Percentiles rank a stretch among this genome's conserved stretches.
These are phyloP conservation scores for Ectemnius continuus DNA, from an alignment of 2,888 invertebrate genomes.

Conservation along the genomic window DNA sequence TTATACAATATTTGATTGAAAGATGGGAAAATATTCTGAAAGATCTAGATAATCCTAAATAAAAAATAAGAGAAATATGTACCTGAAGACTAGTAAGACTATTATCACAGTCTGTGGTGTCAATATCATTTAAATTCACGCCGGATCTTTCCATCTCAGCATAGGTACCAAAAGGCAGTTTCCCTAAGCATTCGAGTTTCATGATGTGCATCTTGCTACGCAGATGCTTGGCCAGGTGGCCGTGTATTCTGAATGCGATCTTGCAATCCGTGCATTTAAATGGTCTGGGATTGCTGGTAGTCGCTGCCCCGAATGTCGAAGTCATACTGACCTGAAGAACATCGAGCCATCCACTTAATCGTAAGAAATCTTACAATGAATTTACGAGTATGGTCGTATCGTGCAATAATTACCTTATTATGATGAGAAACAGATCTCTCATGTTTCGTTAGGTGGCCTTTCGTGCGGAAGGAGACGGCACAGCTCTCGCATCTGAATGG, in stretches of 20 bases:
- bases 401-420: constrained; percentile 84
- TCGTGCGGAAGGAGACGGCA: constrained; percentile 92
- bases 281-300: constrained; percentile 94
- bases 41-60: too few relatives aligned
- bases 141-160: constrained; percentile 95
- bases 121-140: constrained; percentile 94
- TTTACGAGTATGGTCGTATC: neutral
- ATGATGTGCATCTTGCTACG: constrained; percentile 97
- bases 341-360: neutral
- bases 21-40: too few relatives aligned
- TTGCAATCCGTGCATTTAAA: constrained; percentile 98
- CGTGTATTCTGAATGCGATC: constrained; percentile 97
- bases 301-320: constrained; percentile 89
- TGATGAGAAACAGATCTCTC: constrained; percentile 94
- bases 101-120: constrained; percentile 97
- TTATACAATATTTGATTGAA: neutral
- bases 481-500: constrained; percentile 95
- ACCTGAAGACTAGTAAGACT: constrained; percentile 92
- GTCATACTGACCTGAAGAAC: constrained; percentile 84
- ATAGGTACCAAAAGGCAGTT: constrained; percentile 95
- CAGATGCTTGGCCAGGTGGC: constrained; percentile 97
- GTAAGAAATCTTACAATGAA: constrained; percentile 1
- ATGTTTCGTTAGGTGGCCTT: constrained; percentile 94
- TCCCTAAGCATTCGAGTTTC: constrained; percentile 94
- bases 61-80: constrained; percentile 36